A percentile compares a stretch with the other conserved stretches of the same genome.
These are phyloP conservation scores for Halictus rubicundus DNA, from an alignment of 1,140 invertebrate species.

Conservation along the genomic window DNA sequence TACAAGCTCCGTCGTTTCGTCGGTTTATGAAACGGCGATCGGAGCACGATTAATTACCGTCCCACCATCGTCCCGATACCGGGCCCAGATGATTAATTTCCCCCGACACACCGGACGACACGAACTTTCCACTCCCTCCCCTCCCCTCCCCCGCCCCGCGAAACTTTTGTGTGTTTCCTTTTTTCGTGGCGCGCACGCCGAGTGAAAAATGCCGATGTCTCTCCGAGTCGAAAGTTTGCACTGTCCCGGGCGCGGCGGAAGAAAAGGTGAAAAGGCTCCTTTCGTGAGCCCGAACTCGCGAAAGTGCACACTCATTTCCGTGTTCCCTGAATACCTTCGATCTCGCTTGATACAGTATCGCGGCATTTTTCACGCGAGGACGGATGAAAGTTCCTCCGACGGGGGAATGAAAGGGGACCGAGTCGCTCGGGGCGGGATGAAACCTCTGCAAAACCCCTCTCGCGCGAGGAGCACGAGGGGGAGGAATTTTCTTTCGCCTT, in stretches of 20 bases:
- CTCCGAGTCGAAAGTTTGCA: neutral
- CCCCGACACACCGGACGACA: neutral
- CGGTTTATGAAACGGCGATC: slow-evolving; percentile 7
- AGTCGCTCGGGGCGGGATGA: neutral
- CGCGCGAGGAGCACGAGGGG: no score
- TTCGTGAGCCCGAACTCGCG: neutral
- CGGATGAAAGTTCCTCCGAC: neutral
- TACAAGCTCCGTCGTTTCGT: neutral
- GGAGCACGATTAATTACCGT: neutral
- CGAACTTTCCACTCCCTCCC: neutral
- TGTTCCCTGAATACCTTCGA: slow-evolving; percentile 23
- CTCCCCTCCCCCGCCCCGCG: neutral
- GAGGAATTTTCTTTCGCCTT: neutral
- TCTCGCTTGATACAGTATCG: slow-evolving; percentile 6
- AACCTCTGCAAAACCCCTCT: neutral
- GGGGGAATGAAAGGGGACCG: slow-evolving; percentile 8
- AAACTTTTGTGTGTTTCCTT: neutral
- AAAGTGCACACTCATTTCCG: slow-evolving; percentile 36
- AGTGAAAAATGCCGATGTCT: slow-evolving; percentile 25
- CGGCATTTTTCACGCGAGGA: slow-evolving; percentile 22
- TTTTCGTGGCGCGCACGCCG: neutral
- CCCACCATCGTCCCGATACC: neutral
- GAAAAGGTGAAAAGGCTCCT: slow-evolving; percentile 8
- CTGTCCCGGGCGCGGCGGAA: neutral
- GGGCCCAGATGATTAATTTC: neutral